These are phyloP conservation scores for Pelecanoides urinatrix DNA, from an alignment of 2,113 vertebrate species.

Conservation along the genomic window DNA sequence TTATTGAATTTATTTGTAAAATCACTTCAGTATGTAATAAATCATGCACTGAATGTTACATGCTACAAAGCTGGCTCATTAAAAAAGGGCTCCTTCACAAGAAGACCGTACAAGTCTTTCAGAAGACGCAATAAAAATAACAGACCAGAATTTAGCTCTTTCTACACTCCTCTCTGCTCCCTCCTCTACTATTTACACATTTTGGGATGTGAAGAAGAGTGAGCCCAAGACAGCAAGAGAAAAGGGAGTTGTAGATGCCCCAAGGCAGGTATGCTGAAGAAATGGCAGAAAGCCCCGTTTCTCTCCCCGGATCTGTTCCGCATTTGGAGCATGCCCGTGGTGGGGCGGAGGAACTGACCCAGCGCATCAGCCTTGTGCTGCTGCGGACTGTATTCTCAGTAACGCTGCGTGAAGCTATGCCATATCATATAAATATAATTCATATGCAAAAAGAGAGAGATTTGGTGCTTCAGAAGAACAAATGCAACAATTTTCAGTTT, in stretches of 20 bases:
- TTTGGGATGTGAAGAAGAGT: neutral
- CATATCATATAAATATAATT: neutral
- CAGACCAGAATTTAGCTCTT: neutral
- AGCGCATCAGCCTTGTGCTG: neutral
- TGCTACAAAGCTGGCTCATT: neutral
- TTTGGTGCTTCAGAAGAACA: neutral
- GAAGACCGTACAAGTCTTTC: neutral
- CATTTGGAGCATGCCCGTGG: fast-evolving
- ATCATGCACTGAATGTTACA: fast-evolving
- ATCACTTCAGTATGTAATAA: neutral
- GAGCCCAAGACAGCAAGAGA: neutral
- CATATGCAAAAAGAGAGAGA: neutral
- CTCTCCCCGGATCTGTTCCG: neutral
- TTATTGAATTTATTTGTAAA: neutral
- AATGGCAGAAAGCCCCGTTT: neutral
- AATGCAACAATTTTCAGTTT: neutral
- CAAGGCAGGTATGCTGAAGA: neutral
- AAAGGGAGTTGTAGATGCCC: neutral
- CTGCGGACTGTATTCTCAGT: neutral
- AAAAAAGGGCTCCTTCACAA: neutral
- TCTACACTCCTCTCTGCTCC: neutral
- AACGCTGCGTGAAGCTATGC: neutral
- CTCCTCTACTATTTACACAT: neutral
- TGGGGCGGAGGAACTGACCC: neutral
- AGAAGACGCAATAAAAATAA: neutral